Conservation (phyloP, 2,888 invertebrate species). For the Timema cristinae region DNA sequence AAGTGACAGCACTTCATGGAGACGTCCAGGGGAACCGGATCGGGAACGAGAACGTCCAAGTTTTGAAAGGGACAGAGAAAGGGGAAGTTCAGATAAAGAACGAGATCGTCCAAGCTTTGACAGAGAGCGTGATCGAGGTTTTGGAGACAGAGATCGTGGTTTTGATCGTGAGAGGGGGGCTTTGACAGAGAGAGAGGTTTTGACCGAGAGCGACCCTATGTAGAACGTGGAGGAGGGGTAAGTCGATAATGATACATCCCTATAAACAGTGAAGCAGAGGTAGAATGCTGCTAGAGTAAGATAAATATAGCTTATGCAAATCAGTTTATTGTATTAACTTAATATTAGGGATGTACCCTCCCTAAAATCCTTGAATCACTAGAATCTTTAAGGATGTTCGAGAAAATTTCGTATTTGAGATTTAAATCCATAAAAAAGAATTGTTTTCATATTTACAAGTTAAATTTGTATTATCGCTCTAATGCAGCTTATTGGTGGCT, state of each 20-base stretch:
- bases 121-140: conserved; percentile 22
- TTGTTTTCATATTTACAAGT: too few relatives aligned
- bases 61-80: conserved; percentile 22
- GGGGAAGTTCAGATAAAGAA: conserved; percentile 17
- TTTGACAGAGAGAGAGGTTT: conserved; percentile 27
- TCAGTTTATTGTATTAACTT: too few relatives aligned
- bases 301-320: too few relatives aligned
- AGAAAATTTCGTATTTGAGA: too few relatives aligned
- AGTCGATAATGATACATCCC: conserved; percentile 5
- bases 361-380: too few relatives aligned
- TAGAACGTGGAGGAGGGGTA: conserved; percentile 33
- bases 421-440: too few relatives aligned
- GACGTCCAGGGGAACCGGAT: not conserved
- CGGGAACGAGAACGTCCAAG: not conserved
- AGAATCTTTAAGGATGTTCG: too few relatives aligned
- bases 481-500: too few relatives aligned
- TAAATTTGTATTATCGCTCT: too few relatives aligned
- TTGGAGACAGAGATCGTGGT: conserved; percentile 34
- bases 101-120: conserved; percentile 21
- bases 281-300: too few relatives aligned
- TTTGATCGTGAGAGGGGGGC: conserved; percentile 38
- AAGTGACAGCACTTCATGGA: conserved; percentile 26
- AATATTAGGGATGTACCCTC: too few relatives aligned
- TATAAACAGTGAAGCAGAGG: too few relatives aligned
- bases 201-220: conserved; percentile 29